Evolutionary conservation across 2,113 vertebrate genomes (phyloP).

Genomic region (Atractosteus spatula): DNA sequence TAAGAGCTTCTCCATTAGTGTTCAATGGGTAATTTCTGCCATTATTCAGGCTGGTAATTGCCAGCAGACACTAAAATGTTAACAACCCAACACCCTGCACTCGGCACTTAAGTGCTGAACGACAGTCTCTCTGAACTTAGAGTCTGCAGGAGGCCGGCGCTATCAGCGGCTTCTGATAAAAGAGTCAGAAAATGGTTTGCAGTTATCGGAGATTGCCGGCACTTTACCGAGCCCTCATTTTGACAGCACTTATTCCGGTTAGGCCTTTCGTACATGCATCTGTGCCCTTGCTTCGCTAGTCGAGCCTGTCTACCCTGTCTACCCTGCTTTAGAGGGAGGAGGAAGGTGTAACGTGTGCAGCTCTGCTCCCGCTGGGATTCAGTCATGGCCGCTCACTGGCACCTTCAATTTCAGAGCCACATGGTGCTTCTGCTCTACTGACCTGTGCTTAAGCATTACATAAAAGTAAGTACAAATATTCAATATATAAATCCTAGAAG

Average conservation of each 20-base stretch:
- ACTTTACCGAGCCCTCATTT: neutral
- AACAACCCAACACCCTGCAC: slow-evolving; percentile 6
- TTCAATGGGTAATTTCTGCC: slow-evolving; percentile 11
- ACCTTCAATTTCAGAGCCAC: too few species aligned
- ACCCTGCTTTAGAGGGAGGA: too few species aligned
- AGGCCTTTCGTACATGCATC: neutral
- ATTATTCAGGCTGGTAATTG: slow-evolving; percentile 16
- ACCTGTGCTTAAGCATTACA: too few species aligned
- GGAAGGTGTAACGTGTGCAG: too few species aligned
- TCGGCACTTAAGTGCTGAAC: neutral
- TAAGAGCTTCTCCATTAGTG: slow-evolving; percentile 30
- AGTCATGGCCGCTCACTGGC: too few species aligned
- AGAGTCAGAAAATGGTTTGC: too few species aligned
- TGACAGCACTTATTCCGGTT: neutral
- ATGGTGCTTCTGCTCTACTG: too few species aligned
- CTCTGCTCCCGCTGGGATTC: too few species aligned
- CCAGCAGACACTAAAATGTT: slow-evolving; percentile 14
- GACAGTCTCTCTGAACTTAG: neutral
- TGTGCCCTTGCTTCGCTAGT: neutral
- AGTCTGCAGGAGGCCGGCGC: slow-evolving; percentile 6
- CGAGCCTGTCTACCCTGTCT: neutral
- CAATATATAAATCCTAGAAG: too few species aligned
- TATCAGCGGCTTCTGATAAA: too few species aligned
- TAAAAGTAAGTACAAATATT: too few species aligned
- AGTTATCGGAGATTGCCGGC: too few species aligned